phyloP scores from a whole-genome alignment of 2,797 vertebrate species.

The Podarcis lilfordi region DNA sequence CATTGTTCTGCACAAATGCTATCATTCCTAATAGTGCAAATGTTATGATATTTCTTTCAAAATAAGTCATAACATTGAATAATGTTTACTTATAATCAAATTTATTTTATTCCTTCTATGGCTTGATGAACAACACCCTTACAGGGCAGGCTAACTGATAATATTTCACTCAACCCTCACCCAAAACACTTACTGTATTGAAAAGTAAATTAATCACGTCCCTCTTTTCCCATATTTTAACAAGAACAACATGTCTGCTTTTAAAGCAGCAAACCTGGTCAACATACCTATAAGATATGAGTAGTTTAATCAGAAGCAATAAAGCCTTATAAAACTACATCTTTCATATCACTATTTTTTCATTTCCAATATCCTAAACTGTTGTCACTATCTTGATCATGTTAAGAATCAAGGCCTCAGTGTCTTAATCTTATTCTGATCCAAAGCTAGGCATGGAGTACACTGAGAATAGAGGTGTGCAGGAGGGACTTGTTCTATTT shows the following conservation, averaged over 20 bases:
- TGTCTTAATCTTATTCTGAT: slow-evolving; percentile 5
- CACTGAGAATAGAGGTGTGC: background rate
- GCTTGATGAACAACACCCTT: slow-evolving; percentile 74
- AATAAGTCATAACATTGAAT: slow-evolving; percentile 60
- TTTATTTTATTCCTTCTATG: slow-evolving; percentile 73
- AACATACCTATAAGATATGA: slow-evolving; percentile 50
- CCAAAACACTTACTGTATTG: slow-evolving; percentile 45
- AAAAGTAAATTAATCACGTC: slow-evolving; percentile 53
- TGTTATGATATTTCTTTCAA: slow-evolving; percentile 73
- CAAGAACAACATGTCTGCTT: slow-evolving; percentile 49
- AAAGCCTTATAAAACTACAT: slow-evolving; percentile 51
- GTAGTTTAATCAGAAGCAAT: slow-evolving; percentile 57
- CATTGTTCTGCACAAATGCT: slow-evolving; percentile 78
- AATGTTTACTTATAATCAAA: slow-evolving; percentile 67
- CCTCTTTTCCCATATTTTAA: slow-evolving; percentile 56
- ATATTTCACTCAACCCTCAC: slow-evolving; percentile 46
- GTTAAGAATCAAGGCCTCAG: background rate
- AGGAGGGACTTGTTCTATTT: background rate
- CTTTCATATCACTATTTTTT: slow-evolving; percentile 22
- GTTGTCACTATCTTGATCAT: background rate
- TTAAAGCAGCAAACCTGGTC: slow-evolving; percentile 48
- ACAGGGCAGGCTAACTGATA: slow-evolving; percentile 29
- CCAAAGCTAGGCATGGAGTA: background rate
- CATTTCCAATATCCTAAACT: slow-evolving; percentile 2
- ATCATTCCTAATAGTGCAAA: slow-evolving; percentile 82